Base-by-base conservation (phyloP, 1,140 invertebrate genomes). In the Sipha flava region DNA sequence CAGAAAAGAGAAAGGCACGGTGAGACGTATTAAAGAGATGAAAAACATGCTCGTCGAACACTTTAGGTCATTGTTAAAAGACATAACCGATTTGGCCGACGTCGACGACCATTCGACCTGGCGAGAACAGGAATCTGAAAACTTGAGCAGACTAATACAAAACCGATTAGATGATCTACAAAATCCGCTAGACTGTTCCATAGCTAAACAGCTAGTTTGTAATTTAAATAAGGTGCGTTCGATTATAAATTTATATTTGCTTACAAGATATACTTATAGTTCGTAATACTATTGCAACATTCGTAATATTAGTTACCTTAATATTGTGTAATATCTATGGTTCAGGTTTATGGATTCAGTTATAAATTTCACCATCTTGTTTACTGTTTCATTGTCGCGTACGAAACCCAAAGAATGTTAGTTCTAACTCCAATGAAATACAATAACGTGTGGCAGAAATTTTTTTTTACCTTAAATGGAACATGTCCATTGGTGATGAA, bases 401-500 rank as follows among this genome's bases (percentile, higher is more conserved):
- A 98, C 85, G 97, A 95, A 9, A 96, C 95, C 0, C 90, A 97
- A 84, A 87, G 98, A 80, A 99, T 97, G 0, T 85, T 99, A 18
- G 94, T 99, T 80, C 86, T 99, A 1, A 98, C 87, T 92, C 94
- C 83, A 91, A 90, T 82, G 90, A 89, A 70, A n/a, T n/a, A n/a
- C n/a, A n/a, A n/a, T n/a, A n/a, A n/a, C n/a, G 98, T 98, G 1
- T 99, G 97, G 96, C 95, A 98, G n/a, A 84, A 91, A 95, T 81
- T 94, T 98, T 10, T 99, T 99, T 84, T 87, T 91, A 81, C 96
- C 97, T 86, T 99, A 12, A 98, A 95, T 82, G 90, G 96, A 3
- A 95, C 91, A 26, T 99, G 96, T 85, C 87, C 89, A 0, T 88
- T 90, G 52, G 85, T 89, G 0, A 47, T 68, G 18, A 26, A n/a